Conservation (phyloP, 2,113 vertebrate genomes). For the Diadophis punctatus region DNA sequence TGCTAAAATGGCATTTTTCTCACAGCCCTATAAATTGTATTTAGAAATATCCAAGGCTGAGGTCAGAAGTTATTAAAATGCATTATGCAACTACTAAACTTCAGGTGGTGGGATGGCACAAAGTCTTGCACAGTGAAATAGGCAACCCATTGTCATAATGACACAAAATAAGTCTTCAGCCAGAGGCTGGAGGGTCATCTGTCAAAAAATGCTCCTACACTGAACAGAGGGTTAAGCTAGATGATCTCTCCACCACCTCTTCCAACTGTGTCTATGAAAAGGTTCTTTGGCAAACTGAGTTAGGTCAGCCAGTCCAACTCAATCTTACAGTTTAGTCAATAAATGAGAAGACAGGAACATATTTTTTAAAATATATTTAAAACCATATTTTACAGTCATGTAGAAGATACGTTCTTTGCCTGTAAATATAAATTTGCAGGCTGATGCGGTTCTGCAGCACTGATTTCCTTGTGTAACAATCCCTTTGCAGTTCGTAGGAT, state of each 20-base stretch:
- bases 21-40: not conserved
- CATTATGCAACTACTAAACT: not conserved
- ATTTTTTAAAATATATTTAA: fast-evolving
- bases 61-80: not conserved
- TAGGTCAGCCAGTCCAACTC: too few species aligned
- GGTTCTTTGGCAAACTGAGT: not conserved
- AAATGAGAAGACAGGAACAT: not conserved
- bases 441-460: not conserved
- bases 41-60: not conserved
- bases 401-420: not conserved
- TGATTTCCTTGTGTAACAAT: not conserved
- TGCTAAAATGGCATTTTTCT: not conserved
- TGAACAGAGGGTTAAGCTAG: not conserved
- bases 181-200: not conserved
- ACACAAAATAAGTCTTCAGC: not conserved
- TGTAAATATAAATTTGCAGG: not conserved
- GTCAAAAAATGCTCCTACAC: not conserved
- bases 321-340: not conserved
- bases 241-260: too few species aligned
- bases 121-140: not conserved
- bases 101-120: not conserved
- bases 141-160: not conserved
- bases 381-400: not conserved
- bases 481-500: not conserved
- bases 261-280: not conserved